Evolutionary conservation across 2,888 invertebrate species (phyloP), one percentile per base, ranked within the genome.

Genomic region (Perdita meconis): DNA sequence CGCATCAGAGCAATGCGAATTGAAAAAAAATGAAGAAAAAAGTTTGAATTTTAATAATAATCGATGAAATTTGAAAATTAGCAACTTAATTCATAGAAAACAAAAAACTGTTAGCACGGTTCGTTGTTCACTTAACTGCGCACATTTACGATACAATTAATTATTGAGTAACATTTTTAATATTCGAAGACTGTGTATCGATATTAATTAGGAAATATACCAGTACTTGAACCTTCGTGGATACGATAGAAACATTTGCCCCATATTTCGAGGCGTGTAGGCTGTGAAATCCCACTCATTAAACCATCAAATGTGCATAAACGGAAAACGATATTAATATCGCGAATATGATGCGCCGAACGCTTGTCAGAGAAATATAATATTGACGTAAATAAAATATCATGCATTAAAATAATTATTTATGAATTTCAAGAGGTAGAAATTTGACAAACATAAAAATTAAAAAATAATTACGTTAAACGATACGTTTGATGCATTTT

Each of bases 261-360:
- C 67, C 47, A 38, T 70, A 57, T 70, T 70, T 51, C 36, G 50
- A n/a, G 19, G 42, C 24, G 19, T 3, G 24, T 12, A 1, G 26
- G 40, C 40, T 44, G 19, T 34, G 61, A 38, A 50, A 73, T 61
- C 56, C 13, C 50, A 19, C 38, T 63, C 61, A 47, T 73, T 73
- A 70, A 69, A 56, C 56, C 47, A 30, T 69, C 70, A 42, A 70
- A 56, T 47, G 26, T 16, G 19, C 24, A 51, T 51, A 70, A 73
- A 63, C 51, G 61, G 34, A 63, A 56, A 70, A 61, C 40, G 61
- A 57, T 61, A 69, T 70, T 56, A 70, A 70, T 24, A 40, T 40
- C 34, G 16, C 5, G 19, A 73, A 70, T 47, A 47, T 19, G 47
- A 47, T 47, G 10, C 47, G 22, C 2, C 16, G 34, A 36, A 19